phyloP scores from a whole-genome alignment of 2,113 vertebrate genomes.

The Mus spicilegus region DNA sequence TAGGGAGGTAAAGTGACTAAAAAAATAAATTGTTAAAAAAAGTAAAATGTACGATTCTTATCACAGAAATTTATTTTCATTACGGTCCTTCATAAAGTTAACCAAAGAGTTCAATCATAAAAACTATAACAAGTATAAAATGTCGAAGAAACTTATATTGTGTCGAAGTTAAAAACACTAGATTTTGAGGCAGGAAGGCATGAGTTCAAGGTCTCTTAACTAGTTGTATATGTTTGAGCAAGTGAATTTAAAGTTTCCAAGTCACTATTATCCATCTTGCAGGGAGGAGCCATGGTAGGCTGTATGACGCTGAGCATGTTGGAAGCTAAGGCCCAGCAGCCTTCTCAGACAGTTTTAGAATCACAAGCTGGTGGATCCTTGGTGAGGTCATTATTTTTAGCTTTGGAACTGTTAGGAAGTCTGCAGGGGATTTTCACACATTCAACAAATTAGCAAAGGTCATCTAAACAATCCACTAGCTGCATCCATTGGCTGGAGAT shows the following conservation, averaged over 20 bases:
- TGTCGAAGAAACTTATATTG: background rate
- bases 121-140: background rate
- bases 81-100: background rate
- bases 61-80: background rate
- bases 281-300: background rate
- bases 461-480: slow-evolving; percentile 76
- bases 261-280: background rate
- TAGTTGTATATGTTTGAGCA: background rate
- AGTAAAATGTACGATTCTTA: background rate
- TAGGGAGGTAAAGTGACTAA: no score
- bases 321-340: slow-evolving; percentile 17
- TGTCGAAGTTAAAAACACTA: background rate
- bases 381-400: slow-evolving; percentile 78
- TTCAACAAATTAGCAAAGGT: slow-evolving; percentile 78
- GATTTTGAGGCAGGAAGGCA: background rate
- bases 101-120: background rate
- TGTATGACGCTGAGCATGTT: background rate
- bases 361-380: slow-evolving; percentile 60
- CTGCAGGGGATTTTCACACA: slow-evolving; percentile 64
- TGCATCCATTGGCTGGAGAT: slow-evolving; percentile 68
- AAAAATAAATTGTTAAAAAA: no score
- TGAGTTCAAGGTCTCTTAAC: slow-evolving; percentile 6
- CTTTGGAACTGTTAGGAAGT: slow-evolving; percentile 67
- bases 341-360: slow-evolving; percentile 54
- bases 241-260: background rate